phyloP scores from a whole-genome alignment of 1,140 invertebrate species.

The Procambarus virginalis region DNA sequence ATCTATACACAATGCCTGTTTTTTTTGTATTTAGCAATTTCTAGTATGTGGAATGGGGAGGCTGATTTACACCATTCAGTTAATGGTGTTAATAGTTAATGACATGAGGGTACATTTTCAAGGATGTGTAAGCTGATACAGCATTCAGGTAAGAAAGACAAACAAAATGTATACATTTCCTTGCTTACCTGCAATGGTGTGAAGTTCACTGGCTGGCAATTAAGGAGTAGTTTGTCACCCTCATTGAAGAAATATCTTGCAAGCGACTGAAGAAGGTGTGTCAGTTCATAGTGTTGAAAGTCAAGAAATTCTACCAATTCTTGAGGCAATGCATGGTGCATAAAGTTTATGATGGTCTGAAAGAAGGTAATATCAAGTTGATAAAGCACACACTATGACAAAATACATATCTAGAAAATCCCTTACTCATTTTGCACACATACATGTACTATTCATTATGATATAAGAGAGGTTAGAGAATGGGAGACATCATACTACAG shows the following conservation, averaged over 20 bases:
- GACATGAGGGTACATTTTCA: background rate
- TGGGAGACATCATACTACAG: too few relatives aligned
- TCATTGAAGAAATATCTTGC: conserved; percentile 82
- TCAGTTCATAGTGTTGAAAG: conserved; percentile 88
- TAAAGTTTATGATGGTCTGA: conserved; percentile 62
- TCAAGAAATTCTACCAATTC: conserved; percentile 86
- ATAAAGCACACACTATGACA: background rate
- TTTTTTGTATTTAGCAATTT: too few relatives aligned
- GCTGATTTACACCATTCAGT: too few relatives aligned
- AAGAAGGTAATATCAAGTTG: background rate
- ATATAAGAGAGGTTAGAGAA: too few relatives aligned
- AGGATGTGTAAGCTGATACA: too few relatives aligned
- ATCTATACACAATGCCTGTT: too few relatives aligned
- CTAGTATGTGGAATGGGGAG: too few relatives aligned
- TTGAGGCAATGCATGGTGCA: conserved; percentile 80
- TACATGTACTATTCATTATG: too few relatives aligned
- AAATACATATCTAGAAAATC: background rate
- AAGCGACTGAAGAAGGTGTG: conserved; percentile 85
- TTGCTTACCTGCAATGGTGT: conserved; percentile 82
- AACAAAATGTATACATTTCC: background rate
- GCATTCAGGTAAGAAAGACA: too few relatives aligned
- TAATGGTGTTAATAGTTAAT: too few relatives aligned
- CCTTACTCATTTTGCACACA: background rate
- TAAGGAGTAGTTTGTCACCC: conserved; percentile 78
- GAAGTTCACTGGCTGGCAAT: conserved; percentile 75